Evolutionary conservation across 2,888 invertebrate species (phyloP).

Genomic region (Orthonychiurus folsomi): DNA sequence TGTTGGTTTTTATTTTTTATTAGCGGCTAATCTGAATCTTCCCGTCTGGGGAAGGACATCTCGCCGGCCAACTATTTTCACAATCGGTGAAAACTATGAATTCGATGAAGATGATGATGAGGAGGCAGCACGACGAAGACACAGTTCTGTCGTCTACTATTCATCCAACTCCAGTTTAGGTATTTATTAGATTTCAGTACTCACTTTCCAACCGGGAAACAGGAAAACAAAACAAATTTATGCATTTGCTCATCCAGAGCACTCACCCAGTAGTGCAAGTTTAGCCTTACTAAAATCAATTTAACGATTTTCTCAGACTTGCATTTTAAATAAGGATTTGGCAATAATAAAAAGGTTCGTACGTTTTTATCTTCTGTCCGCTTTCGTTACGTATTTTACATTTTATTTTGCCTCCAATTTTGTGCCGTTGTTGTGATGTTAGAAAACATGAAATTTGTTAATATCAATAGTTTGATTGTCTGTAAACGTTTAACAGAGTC

Average conservation of each 20-base stretch:
- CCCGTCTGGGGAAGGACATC: slow-evolving; percentile 11
- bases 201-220: background rate
- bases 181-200: slow-evolving; percentile 14
- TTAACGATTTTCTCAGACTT: too few species aligned
- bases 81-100: slow-evolving; percentile 40
- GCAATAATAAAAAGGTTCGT: slow-evolving; percentile 10
- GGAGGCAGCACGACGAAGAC: slow-evolving; percentile 23
- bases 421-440: background rate
- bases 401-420: too few species aligned
- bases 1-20: background rate
- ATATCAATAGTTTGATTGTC: slow-evolving; percentile 5
- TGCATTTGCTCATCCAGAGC: too few species aligned
- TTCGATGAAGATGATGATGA: slow-evolving; percentile 36
- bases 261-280: too few species aligned
- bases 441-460: background rate
- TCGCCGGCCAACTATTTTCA: slow-evolving; percentile 39
- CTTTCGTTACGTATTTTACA: background rate
- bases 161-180: slow-evolving; percentile 39
- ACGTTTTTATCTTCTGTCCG: slow-evolving; percentile 3
- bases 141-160: slow-evolving; percentile 28
- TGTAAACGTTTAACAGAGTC: too few species aligned
- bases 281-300: too few species aligned
- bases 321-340: background rate
- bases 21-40: too few species aligned
- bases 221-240: background rate